Conservation (phyloP, 2,888 invertebrate genomes). For the Caenorhabditis virilis region DNA sequence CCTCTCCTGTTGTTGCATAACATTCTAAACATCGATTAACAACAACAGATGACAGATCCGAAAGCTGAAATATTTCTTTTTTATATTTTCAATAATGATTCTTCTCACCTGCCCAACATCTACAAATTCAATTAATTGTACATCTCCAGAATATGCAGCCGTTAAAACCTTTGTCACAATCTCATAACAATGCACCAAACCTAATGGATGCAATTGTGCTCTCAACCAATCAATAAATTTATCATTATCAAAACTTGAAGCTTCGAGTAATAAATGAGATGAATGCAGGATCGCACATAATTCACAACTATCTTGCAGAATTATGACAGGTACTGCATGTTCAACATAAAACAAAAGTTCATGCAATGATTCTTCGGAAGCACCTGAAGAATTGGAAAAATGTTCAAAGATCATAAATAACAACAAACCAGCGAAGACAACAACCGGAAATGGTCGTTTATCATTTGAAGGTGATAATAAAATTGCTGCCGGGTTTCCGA, state of each 20-base stretch:
- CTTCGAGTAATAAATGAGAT: slow-evolving; percentile 52
- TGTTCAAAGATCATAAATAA: not conserved
- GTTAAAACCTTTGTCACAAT: slow-evolving; percentile 29
- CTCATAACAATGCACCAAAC: slow-evolving; percentile 9
- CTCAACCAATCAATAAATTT: slow-evolving; percentile 35
- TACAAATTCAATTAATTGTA: slow-evolving; percentile 45
- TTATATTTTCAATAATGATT: not conserved
- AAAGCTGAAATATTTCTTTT: slow-evolving; percentile 16
- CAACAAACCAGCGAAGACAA: slow-evolving; percentile 55
- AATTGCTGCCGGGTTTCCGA: slow-evolving; percentile 39
- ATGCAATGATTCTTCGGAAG: slow-evolving; percentile 48
- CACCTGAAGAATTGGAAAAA: slow-evolving; percentile 36
- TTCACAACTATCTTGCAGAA: slow-evolving; percentile 61
- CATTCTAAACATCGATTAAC: slow-evolving; percentile 47
- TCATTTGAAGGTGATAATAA: slow-evolving; percentile 53
- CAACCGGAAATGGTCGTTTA: slow-evolving; percentile 57
- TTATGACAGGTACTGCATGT: slow-evolving; percentile 60
- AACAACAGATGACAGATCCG: slow-evolving; percentile 30
- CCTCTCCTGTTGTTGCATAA: slow-evolving; percentile 39
- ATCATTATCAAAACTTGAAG: slow-evolving; percentile 53
- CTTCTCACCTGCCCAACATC: slow-evolving; percentile 14
- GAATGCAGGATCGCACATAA: slow-evolving; percentile 58
- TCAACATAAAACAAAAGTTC: slow-evolving; percentile 59
- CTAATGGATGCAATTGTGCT: slow-evolving; percentile 17
- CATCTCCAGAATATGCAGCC: slow-evolving; percentile 27